Evolutionary conservation across 2,113 vertebrate genomes (phyloP), one percentile per base, ranked within the genome.

Genomic region (Neolamprologus ventralis): DNA sequence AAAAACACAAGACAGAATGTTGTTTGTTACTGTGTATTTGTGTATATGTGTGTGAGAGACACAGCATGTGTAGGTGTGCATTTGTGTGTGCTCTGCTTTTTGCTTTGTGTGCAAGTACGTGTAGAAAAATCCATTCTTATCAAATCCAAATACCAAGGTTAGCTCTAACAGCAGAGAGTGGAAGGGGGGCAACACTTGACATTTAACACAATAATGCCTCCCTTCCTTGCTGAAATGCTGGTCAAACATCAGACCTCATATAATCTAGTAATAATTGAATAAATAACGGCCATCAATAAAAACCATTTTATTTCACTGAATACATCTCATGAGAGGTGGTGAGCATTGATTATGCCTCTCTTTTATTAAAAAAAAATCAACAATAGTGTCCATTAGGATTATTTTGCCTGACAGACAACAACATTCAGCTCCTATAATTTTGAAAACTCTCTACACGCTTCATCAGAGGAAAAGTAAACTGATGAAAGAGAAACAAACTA

Each of bases 61-160:
- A 81, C 63, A 47, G 7, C 33, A 37, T 53, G 28, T 53, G 42
- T 28, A 60, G 28, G 31, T 63, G 40, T 55, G 63, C 49, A 58
- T 51, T 13, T 35, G 42, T 54, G 23, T 33, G 37, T 78, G 47
- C 40, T 80, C 73, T 60, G 84, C 42, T 71, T 11, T 47, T 57
- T 78, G 35, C 19, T 28, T 45, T 90, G 55, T 80, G 49, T 54
- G 33, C 42, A 2, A 51, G 57, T n/a, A 31, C 63, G 33, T 71
- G 63, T 45, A 55, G 68, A 65, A 89, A 88, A 92, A 91, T 93
- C 87, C 81, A 87, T 92, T 88, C 84, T 84, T 85, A 93, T 93
- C 68, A 91, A 87, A 92, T 90, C 75, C 78, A 95, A 93, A 94
- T 94, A 92, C 87, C 89, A 89, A 54, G 11, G 87, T 88, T 80